Conservation (phyloP, 2,888 invertebrate species). For the Antitype chi region DNA sequence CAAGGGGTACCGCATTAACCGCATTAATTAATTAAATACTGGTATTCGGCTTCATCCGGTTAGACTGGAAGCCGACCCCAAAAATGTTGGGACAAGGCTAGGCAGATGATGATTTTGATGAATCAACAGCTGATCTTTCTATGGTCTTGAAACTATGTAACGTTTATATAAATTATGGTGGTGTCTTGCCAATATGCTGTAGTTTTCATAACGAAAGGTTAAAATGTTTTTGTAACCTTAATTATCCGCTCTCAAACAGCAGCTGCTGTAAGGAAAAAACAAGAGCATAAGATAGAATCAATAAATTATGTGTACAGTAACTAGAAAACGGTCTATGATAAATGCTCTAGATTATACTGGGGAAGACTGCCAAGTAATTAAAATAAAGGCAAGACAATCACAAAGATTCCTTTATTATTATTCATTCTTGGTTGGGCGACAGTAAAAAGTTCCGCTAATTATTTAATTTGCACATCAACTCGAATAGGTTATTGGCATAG, state of each 20-base stretch:
- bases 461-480: conserved; percentile 34
- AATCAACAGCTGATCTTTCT: conserved; percentile 1
- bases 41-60: too few relatives aligned
- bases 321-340: background rate
- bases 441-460: conserved; percentile 13
- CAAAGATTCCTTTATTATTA: conserved; percentile 5
- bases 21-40: too few relatives aligned
- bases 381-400: conserved; percentile 4
- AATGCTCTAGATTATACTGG: background rate
- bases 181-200: background rate
- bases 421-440: conserved; percentile 9
- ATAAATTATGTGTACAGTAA: background rate
- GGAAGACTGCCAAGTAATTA: conserved; percentile 32
- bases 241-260: background rate
- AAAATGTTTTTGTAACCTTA: background rate
- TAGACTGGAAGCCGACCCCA: too few relatives aligned
- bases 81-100: too few relatives aligned
- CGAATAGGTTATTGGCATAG: conserved; percentile 39
- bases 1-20: too few relatives aligned
- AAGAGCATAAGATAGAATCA: background rate
- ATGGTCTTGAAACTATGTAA: background rate
- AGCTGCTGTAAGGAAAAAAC: background rate
- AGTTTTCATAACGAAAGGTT: background rate
- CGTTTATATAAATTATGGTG: background rate
- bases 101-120: background rate